Base-by-base conservation (phyloP, 2,797 vertebrate genomes). In the Phrynocephalus guinanensis region DNA sequence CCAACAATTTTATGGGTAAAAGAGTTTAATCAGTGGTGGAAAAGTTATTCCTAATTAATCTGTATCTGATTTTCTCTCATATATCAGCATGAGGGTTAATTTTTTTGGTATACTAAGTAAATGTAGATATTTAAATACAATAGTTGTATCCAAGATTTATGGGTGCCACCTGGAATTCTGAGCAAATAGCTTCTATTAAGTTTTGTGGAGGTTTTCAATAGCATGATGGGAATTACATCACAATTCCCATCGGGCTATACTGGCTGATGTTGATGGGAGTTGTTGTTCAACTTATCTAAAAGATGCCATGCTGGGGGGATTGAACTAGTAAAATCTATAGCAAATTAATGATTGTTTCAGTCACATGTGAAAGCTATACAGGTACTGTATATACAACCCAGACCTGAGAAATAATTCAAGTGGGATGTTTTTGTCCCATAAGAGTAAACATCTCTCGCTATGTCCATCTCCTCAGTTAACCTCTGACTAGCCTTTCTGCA, bases 401-500 rank as follows among this genome's bases (percentile, higher is more conserved):
- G 44, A 56, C 52, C 13, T 56, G 52, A 52, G 28, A 48, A 18
- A n/a, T 30, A 52, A 30, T 63, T 18, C 60, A 63, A n/a, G 76
- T 20, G n/a, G 72, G 18, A 67, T 68, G 18, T 90, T 44, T 91
- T 73, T 95, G 79, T 82, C 87, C 89, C 83, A 92, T 80, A 88
- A 86, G 84, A 93, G 89, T 89, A 86, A 91, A 3, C 60, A 88
- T 56, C 89, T 94, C 92, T 90, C 90, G 84, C 86, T 88, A 92
- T 86, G 72, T 83, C 89, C 84, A 91, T 63, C 88, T 93, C 93
- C 82, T 93, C 85, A 90, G 90, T 93, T 93, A 94, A 94, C 92
- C 85, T 94, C 84, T 89, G 71, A 56, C 84, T 92, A 91, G 90
- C 90, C 87, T 92, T 93, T 94, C 88, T 87, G 91, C 90, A 92